Evolutionary conservation across 2,888 invertebrate species (phyloP).

Genomic region (Drosophila aldrichi): DNA sequence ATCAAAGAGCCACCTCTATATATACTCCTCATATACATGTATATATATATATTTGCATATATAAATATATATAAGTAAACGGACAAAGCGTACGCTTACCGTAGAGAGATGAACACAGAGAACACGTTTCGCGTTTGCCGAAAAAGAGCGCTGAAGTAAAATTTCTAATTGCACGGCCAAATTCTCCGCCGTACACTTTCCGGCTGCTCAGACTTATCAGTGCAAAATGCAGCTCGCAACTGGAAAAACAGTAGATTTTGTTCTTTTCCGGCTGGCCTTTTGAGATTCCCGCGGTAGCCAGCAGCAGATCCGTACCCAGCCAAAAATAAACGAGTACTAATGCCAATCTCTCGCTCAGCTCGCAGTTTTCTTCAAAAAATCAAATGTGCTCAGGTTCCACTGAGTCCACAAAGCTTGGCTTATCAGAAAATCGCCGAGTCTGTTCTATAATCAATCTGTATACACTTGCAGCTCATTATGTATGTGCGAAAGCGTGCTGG

Average conservation of each 20-base stretch:
- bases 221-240: slow-evolving; percentile 34
- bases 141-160: slow-evolving; percentile 18
- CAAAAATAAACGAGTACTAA: slow-evolving; percentile 77
- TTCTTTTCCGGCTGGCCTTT: slow-evolving; percentile 34
- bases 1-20: slow-evolving; percentile 52
- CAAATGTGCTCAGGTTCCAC: slow-evolving; percentile 57
- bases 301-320: slow-evolving; percentile 70
- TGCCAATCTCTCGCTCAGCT: slow-evolving; percentile 50
- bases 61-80: slow-evolving; percentile 18
- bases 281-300: slow-evolving; percentile 63
- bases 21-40: neutral
- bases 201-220: slow-evolving; percentile 27
- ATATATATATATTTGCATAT: neutral
- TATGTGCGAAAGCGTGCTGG: slow-evolving; percentile 49
- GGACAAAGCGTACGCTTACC: slow-evolving; percentile 55
- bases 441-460: slow-evolving; percentile 17
- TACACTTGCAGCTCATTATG: slow-evolving; percentile 36
- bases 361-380: slow-evolving; percentile 68
- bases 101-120: slow-evolving; percentile 12
- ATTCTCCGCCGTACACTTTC: slow-evolving; percentile 12
- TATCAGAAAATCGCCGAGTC: slow-evolving; percentile 63
- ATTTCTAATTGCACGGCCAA: slow-evolving; percentile 5
- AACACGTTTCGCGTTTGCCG: slow-evolving; percentile 23
- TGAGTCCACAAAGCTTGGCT: slow-evolving; percentile 53
- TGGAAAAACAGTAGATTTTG: slow-evolving; percentile 18